Percentiles rank a stretch among this genome's conserved stretches.
phyloP scores from a whole-genome alignment of 2,888 invertebrate species.

The Lithophane semibrunnea region DNA sequence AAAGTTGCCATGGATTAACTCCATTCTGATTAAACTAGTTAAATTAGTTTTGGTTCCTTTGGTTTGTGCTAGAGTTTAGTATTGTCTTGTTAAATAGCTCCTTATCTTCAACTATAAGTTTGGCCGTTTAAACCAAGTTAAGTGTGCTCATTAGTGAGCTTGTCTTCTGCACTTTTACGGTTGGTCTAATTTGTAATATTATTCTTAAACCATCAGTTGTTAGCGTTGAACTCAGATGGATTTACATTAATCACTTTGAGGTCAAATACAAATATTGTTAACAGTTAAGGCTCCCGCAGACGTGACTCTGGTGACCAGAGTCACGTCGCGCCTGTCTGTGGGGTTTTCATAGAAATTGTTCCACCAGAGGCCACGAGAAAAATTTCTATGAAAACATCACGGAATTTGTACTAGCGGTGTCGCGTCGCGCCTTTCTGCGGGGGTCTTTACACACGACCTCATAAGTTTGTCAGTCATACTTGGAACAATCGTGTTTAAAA shows the following conservation, averaged over 20 bases:
- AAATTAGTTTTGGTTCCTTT: slow-evolving; percentile 26
- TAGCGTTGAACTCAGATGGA: too few species aligned
- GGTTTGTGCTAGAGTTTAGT: background rate
- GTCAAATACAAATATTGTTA: slow-evolving; percentile 2
- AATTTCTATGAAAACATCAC: too few species aligned
- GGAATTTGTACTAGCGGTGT: too few species aligned
- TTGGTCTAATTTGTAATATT: background rate
- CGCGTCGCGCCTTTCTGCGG: too few species aligned
- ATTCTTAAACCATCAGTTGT: background rate
- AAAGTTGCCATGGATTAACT: slow-evolving; percentile 28
- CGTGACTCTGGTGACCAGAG: too few species aligned
- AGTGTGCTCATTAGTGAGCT: slow-evolving; percentile 3
- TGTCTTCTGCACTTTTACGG: background rate
- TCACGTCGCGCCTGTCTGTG: too few species aligned
- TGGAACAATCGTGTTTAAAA: background rate
- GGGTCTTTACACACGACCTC: background rate
- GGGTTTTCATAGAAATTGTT: too few species aligned
- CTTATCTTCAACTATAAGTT: slow-evolving; percentile 7
- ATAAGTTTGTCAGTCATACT: background rate
- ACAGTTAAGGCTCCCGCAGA: too few species aligned
- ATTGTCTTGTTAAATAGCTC: slow-evolving; percentile 19
- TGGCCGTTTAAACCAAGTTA: background rate
- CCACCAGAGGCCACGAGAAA: too few species aligned
- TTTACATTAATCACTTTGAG: background rate
- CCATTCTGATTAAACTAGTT: slow-evolving; percentile 16